These are phyloP conservation scores for Tetramorium alpestre DNA, from an alignment of 1,140 invertebrate species.

Conservation along the genomic window DNA sequence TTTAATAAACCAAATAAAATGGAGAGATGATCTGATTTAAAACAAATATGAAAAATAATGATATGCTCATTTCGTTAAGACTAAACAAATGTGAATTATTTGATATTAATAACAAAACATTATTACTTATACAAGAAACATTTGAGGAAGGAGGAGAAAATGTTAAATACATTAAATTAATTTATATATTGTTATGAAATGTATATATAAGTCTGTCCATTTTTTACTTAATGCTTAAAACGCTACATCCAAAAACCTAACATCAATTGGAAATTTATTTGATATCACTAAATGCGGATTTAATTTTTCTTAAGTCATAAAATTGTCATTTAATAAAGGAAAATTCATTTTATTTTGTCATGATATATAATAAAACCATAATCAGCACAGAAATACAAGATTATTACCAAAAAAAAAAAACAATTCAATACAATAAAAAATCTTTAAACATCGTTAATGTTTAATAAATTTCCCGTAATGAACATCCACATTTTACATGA, in stretches of 20 bases:
- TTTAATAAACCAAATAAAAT: slow-evolving; percentile 11
- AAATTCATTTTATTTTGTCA: slow-evolving; percentile 31
- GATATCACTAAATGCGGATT: slow-evolving; percentile 38
- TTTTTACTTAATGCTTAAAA: slow-evolving; percentile 37
- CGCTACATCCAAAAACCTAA: neutral
- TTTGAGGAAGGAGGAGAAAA: neutral
- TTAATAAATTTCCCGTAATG: neutral
- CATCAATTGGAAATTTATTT: slow-evolving; percentile 38
- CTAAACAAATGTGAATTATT: neutral
- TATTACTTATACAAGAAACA: neutral
- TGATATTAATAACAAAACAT: neutral
- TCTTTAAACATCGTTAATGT: slow-evolving; percentile 5
- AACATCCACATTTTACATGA: slow-evolving; percentile 23
- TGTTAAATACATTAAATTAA: slow-evolving; percentile 44
- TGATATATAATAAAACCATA: neutral
- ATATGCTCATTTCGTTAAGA: neutral
- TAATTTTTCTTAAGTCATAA: neutral
- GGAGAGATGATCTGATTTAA: neutral
- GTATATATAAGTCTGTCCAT: slow-evolving; percentile 47
- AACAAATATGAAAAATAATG: neutral
- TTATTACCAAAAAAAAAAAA: neutral
- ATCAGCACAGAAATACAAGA: slow-evolving; percentile 26
- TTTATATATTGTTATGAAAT: slow-evolving; percentile 47
- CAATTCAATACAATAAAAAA: slow-evolving; percentile 8
- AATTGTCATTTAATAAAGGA: slow-evolving; percentile 17